phyloP scores from a whole-genome alignment of 2,888 invertebrate genomes.

The Oconnorella tubifera region DNA sequence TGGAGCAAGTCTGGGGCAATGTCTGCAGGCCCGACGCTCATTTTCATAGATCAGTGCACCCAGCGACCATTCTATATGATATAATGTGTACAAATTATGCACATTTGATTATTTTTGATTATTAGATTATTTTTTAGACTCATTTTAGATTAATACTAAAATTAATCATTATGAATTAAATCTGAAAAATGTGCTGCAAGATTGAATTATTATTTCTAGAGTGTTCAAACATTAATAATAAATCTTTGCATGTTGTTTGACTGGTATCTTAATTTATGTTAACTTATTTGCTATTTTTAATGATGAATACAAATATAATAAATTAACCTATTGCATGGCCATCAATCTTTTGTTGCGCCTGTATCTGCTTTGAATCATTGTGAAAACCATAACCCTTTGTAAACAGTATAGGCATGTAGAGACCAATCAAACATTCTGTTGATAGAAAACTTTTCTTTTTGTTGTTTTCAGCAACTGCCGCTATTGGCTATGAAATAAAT shows the following conservation, averaged over 20 bases:
- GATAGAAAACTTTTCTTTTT: constrained; percentile 24
- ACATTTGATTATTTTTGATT: too few relatives aligned
- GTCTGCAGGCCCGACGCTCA: background rate
- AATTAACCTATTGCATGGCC: constrained; percentile 14
- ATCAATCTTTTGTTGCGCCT: background rate
- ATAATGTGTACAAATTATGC: too few relatives aligned
- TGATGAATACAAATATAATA: background rate
- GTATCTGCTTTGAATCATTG: constrained; percentile 22
- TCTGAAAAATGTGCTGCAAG: too few relatives aligned
- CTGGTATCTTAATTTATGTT: too few relatives aligned
- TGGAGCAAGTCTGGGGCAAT: too few relatives aligned
- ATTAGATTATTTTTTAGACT: too few relatives aligned
- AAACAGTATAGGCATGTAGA: constrained; percentile 29
- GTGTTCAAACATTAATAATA: too few relatives aligned
- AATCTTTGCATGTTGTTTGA: too few relatives aligned
- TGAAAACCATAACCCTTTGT: constrained; percentile 27
- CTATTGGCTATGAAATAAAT: background rate
- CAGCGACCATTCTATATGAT: constrained; percentile 4
- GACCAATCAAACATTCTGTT: constrained; percentile 28
- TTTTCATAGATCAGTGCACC: constrained; percentile 1
- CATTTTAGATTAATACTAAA: too few relatives aligned
- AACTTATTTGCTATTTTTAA: too few relatives aligned
- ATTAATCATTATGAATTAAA: too few relatives aligned
- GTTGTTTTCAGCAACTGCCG: background rate
- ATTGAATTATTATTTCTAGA: too few relatives aligned